Conservation (phyloP, 2,113 vertebrate genomes). For the Mormyrus iriodes region DNA sequence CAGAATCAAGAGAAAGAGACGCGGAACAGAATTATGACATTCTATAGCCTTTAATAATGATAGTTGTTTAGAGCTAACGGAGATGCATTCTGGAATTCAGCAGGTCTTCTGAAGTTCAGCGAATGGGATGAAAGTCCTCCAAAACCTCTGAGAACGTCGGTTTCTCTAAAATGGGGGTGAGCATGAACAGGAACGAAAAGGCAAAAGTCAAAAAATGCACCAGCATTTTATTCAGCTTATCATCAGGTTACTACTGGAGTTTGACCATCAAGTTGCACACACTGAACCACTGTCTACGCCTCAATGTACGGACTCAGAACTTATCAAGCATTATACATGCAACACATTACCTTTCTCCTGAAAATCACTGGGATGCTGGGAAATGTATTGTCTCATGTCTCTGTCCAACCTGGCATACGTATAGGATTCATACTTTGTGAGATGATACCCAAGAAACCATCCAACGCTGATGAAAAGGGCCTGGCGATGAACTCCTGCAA, state of each 20-base stretch:
- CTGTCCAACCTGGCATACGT: constrained; percentile 61
- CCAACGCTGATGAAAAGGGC: constrained; percentile 62
- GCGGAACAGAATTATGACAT: not conserved
- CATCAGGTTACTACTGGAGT: too few species aligned
- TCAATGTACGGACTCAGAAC: not conserved
- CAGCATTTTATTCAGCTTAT: not conserved
- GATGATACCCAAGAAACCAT: constrained; percentile 74
- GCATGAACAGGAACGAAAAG: not conserved
- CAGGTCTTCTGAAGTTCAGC: constrained; percentile 51
- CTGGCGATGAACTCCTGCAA: constrained; percentile 80
- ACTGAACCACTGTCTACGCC: not conserved
- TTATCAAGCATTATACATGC: not conserved
- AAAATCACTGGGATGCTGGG: constrained; percentile 69
- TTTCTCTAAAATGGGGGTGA: constrained; percentile 58
- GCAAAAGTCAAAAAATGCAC: not conserved
- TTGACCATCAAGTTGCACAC: not conserved
- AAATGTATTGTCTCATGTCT: constrained; percentile 71
- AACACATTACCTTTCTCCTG: constrained; percentile 52
- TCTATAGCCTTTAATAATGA: not conserved
- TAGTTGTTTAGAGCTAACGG: not conserved
- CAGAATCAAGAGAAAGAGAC: not conserved
- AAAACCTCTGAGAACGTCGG: constrained; percentile 69
- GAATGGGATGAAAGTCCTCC: constrained; percentile 75
- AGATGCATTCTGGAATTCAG: not conserved
- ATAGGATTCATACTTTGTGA: constrained; percentile 67